These are phyloP conservation scores for Scytalopus superciliaris DNA, from an alignment of 2,113 vertebrate species.

Conservation along the genomic window DNA sequence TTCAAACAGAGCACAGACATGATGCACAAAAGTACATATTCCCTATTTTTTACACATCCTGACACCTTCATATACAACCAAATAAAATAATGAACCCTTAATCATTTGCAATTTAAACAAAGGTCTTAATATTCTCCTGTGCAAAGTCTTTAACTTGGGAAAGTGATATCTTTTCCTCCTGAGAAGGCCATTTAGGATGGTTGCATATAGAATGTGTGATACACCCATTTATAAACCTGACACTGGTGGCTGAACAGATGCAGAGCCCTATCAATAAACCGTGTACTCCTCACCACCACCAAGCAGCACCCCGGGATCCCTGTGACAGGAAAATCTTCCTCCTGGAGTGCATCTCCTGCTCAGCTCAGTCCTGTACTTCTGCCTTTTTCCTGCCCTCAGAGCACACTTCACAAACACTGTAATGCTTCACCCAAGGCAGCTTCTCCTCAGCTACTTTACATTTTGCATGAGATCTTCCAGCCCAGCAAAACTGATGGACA, in stretches of 20 bases:
- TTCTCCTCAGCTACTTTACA: neutral
- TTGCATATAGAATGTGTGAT: neutral
- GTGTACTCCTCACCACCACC: neutral
- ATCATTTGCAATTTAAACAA: neutral
- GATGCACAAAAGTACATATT: neutral
- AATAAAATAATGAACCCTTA: neutral
- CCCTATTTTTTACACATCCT: neutral
- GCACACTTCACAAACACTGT: neutral
- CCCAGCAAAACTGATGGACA: neutral
- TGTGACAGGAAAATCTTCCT: neutral
- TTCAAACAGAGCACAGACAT: neutral
- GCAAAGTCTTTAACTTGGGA: neutral
- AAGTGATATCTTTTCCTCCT: neutral
- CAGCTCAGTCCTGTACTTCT: neutral
- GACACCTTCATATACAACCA: neutral
- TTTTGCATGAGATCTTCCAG: neutral
- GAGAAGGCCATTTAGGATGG: neutral
- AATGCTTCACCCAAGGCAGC: neutral
- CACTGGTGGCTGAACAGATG: neutral
- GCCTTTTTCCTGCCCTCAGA: neutral
- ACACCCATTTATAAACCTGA: neutral
- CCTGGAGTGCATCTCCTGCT: neutral
- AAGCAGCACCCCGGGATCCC: neutral
- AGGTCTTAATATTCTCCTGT: neutral
- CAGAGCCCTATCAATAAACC: neutral